Percentiles rank a stretch among this genome's conserved stretches.
phyloP scores from a whole-genome alignment of 2,888 invertebrate genomes.

The Chouioia cunea region DNA sequence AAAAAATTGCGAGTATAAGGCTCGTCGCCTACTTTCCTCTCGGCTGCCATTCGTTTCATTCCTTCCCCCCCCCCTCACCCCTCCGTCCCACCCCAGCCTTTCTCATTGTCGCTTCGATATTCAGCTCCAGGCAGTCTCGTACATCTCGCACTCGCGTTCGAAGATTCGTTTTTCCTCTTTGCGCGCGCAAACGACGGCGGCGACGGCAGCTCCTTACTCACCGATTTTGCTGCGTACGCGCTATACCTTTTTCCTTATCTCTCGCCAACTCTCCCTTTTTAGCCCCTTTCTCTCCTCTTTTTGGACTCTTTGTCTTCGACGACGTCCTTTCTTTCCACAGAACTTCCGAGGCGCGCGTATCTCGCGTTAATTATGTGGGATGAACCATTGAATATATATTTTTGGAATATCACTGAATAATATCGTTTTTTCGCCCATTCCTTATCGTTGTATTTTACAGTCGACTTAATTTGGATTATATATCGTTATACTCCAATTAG shows the following conservation, averaged over 20 bases:
- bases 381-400: too few species aligned
- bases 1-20: conserved; percentile 56
- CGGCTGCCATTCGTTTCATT: conserved; percentile 39
- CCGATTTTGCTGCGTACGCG: not conserved
- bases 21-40: conserved; percentile 51
- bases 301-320: not conserved
- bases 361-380: too few species aligned
- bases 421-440: too few species aligned
- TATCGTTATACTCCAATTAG: too few species aligned
- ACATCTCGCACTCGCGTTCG: conserved; percentile 47
- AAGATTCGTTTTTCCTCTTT: conserved; percentile 55
- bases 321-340: conserved; percentile 6
- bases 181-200: not conserved
- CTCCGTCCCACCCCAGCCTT: conserved; percentile 36
- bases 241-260: conserved; percentile 15
- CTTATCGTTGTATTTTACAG: too few species aligned
- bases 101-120: conserved; percentile 56
- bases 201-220: conserved; percentile 17
- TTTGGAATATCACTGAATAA: too few species aligned
- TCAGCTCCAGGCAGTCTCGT: conserved; percentile 53
- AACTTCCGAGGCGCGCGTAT: too few species aligned
- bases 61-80: conserved; percentile 28
- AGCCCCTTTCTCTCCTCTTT: conserved; percentile 21
- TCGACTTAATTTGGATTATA: too few species aligned
- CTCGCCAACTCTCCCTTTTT: conserved; percentile 17